Conservation (phyloP, 1,140 invertebrate genomes). For the Artemia franciscana region DNA sequence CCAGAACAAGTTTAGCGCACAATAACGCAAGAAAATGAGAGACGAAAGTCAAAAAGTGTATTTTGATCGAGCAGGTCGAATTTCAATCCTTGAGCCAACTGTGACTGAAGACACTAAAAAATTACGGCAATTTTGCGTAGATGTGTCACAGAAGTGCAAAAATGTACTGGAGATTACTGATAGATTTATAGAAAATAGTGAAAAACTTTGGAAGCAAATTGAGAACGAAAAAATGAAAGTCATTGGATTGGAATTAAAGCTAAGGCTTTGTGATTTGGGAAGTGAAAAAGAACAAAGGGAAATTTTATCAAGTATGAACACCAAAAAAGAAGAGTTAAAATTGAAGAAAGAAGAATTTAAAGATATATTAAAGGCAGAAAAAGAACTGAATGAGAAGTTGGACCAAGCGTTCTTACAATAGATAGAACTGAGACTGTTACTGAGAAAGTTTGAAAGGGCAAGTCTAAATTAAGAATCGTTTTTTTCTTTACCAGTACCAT, state of each 20-base stretch:
- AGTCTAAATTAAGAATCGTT: too few relatives aligned
- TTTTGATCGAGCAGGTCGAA: too few relatives aligned
- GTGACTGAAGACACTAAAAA: neutral
- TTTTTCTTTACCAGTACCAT: too few relatives aligned
- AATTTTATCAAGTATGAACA: neutral
- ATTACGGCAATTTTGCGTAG: neutral
- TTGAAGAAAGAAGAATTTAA: neutral
- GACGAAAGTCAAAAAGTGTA: too few relatives aligned
- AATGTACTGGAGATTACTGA: neutral
- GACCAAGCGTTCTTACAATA: neutral
- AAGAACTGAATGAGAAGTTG: neutral
- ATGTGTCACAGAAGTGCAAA: neutral
- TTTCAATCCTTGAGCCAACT: neutral
- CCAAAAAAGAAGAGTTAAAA: neutral
- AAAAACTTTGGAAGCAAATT: neutral
- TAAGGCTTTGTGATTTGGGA: neutral
- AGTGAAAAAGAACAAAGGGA: neutral
- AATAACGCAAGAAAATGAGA: too few relatives aligned
- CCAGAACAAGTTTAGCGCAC: too few relatives aligned
- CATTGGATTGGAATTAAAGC: neutral
- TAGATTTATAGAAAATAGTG: neutral
- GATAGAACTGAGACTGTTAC: too few relatives aligned
- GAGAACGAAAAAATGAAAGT: neutral
- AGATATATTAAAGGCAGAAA: neutral
- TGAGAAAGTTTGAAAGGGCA: too few relatives aligned